A percentile compares a stretch with the other conserved stretches of the same genome.
phyloP scores from a whole-genome alignment of 2,888 invertebrate genomes.

The Nymphalis c-album region DNA sequence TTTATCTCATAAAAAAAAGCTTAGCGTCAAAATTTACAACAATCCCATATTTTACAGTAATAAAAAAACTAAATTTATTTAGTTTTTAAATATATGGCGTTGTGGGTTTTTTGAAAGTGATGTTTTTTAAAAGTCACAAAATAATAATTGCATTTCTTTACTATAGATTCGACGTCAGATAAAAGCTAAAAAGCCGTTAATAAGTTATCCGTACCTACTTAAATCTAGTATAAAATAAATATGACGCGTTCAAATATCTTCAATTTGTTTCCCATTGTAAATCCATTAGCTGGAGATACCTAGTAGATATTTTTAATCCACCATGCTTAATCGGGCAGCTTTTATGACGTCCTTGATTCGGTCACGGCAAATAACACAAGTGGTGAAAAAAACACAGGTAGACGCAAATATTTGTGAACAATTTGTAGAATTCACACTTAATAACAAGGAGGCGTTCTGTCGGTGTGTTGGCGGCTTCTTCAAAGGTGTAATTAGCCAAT shows the following conservation, averaged over 20 bases:
- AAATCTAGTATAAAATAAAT: slow-evolving; percentile 17
- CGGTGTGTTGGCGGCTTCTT: slow-evolving; percentile 55
- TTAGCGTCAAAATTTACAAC: no score
- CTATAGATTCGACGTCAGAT: no score
- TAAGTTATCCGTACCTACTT: background rate
- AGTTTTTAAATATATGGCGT: no score
- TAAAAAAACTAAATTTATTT: no score
- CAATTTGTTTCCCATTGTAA: slow-evolving; percentile 41
- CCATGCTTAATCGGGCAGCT: slow-evolving; percentile 64
- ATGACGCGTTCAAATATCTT: slow-evolving; percentile 27
- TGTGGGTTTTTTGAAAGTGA: no score
- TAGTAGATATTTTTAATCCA: slow-evolving; percentile 53
- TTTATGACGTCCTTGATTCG: slow-evolving; percentile 68
- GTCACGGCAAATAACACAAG: slow-evolving; percentile 72
- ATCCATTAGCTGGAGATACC: slow-evolving; percentile 41
- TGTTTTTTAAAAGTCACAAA: no score
- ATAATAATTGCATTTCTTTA: no score
- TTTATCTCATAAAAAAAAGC: no score
- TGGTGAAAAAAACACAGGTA: slow-evolving; percentile 73
- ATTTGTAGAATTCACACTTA: slow-evolving; percentile 80
- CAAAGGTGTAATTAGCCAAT: slow-evolving; percentile 71
- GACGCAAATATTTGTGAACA: slow-evolving; percentile 81
- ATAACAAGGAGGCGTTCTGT: slow-evolving; percentile 68
- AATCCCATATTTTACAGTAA: no score
- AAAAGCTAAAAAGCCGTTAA: background rate